Evolutionary conservation across 2,113 vertebrate species (phyloP).

Genomic region (Paradoxurus hermaphroditus): DNA sequence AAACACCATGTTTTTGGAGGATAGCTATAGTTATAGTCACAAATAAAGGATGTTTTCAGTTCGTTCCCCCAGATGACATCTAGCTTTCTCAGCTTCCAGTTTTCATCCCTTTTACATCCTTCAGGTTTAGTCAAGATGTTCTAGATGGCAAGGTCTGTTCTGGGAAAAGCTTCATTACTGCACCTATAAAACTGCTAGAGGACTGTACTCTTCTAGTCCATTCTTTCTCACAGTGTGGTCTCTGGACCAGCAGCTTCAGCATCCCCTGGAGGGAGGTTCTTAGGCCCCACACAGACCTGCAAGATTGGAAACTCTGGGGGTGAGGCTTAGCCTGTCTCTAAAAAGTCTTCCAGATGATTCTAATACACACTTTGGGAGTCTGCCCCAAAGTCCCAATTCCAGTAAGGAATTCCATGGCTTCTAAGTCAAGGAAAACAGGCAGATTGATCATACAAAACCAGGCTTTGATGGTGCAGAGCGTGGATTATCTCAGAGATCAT

Average conservation of each 20-base stretch:
- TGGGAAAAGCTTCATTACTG: background rate
- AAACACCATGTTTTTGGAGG: slow-evolving; percentile 37
- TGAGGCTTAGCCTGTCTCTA: background rate
- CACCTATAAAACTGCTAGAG: slow-evolving; percentile 11
- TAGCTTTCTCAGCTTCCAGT: slow-evolving; percentile 47
- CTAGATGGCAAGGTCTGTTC: slow-evolving; percentile 54
- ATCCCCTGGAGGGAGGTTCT: background rate
- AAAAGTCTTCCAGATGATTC: slow-evolving; percentile 12
- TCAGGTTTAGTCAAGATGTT: slow-evolving; percentile 38
- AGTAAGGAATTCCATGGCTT: slow-evolving; percentile 6
- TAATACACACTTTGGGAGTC: background rate
- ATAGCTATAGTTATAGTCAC: slow-evolving; percentile 34
- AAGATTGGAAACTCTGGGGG: background rate
- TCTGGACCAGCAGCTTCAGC: background rate
- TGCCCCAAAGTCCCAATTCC: background rate
- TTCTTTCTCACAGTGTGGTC: background rate
- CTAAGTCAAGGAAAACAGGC: slow-evolving; percentile 32
- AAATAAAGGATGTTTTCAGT: slow-evolving; percentile 59
- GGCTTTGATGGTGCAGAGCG: background rate
- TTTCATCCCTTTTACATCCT: slow-evolving; percentile 47
- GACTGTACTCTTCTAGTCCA: background rate
- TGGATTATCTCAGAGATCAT: background rate
- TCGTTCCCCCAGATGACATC: slow-evolving; percentile 39
- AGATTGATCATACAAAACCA: background rate
- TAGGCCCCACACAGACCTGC: background rate